Percentiles rank a stretch among this genome's conserved stretches.
phyloP scores from a whole-genome alignment of 2,888 invertebrate species.

The Cosmia pyralina region DNA sequence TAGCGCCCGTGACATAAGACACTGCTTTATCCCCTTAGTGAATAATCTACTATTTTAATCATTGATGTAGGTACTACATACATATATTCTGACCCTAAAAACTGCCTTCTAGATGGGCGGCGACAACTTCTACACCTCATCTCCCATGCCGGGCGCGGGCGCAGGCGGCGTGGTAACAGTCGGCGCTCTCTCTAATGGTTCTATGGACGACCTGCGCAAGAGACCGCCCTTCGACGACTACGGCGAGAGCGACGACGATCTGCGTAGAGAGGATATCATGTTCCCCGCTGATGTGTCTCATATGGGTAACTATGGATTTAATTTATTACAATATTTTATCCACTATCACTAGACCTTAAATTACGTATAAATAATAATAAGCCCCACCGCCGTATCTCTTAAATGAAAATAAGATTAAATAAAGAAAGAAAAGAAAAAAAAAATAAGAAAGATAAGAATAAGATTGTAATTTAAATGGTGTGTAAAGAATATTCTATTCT shows the following conservation, averaged over 20 bases:
- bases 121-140: conserved; percentile 88
- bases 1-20: not conserved
- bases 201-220: conserved; percentile 90
- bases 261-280: conserved; percentile 95
- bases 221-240: conserved; percentile 93
- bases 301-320: conserved; percentile 84
- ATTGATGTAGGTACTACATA: not conserved
- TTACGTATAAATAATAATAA: too few relatives aligned
- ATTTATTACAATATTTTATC: not conserved
- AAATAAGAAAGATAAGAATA: too few relatives aligned
- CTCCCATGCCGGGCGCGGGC: conserved; percentile 82
- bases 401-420: too few relatives aligned
- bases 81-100: not conserved
- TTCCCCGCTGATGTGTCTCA: conserved; percentile 93
- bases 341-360: too few relatives aligned
- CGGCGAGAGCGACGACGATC: conserved; percentile 97
- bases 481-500: too few relatives aligned
- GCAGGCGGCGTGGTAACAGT: conserved; percentile 82
- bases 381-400: too few relatives aligned
- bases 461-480: too few relatives aligned
- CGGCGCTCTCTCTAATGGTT: conserved; percentile 91
- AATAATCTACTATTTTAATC: not conserved
- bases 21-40: not conserved
- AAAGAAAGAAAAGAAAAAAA: too few relatives aligned
- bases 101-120: conserved; percentile 74